These are phyloP conservation scores for Nyctibius bracteatus DNA, from an alignment of 2,113 vertebrate genomes.

Conservation along the genomic window DNA sequence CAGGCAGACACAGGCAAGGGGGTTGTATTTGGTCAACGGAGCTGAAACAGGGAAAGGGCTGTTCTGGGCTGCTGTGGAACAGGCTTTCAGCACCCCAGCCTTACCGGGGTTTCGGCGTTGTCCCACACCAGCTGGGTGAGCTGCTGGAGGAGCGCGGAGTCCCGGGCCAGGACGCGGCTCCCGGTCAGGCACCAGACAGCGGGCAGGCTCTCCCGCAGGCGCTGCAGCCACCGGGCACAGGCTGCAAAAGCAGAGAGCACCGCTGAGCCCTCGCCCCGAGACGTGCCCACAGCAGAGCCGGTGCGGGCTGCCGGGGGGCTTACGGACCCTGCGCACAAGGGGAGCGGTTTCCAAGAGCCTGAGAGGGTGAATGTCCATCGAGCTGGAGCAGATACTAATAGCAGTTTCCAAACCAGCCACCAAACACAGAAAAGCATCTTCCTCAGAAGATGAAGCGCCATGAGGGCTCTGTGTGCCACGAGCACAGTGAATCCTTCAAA, in stretches of 20 bases:
- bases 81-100: rapidly evolving
- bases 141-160: conserved; percentile 44
- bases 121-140: conserved; percentile 81
- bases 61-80: neutral
- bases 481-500: neutral
- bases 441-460: neutral
- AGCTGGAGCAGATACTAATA: neutral
- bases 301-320: rapidly evolving
- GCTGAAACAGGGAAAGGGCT: neutral
- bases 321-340: neutral
- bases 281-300: rapidly evolving
- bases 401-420: neutral
- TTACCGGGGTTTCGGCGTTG: conserved; percentile 84
- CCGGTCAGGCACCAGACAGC: conserved; percentile 68
- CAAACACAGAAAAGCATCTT: neutral
- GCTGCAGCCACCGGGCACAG: conserved; percentile 82
- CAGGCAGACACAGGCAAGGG: neutral
- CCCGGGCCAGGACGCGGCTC: conserved; percentile 54
- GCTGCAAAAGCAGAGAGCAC: conserved; percentile 66
- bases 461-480: rapidly evolving
- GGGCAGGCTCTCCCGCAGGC: conserved; percentile 69
- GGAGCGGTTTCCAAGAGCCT: neutral
- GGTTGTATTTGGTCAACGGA: neutral
- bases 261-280: neutral
- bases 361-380: neutral